Conservation (phyloP, 2,888 invertebrate species). For the Drosophila multiciliata region DNA sequence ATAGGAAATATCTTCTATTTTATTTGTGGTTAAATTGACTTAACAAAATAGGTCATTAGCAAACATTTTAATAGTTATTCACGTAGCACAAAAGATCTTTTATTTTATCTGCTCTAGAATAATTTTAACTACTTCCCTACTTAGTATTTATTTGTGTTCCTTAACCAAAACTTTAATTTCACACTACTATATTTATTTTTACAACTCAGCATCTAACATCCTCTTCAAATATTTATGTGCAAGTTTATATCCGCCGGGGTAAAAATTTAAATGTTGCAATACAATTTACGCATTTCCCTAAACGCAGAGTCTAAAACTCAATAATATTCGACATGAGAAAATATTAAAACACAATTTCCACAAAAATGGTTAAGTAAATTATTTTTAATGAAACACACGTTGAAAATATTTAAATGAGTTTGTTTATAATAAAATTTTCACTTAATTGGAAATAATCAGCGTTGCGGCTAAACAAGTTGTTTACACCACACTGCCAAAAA, state of each 20-base stretch:
- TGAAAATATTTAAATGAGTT: conserved; percentile 76
- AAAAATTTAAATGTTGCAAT: conserved; percentile 54
- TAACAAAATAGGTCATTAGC: background rate
- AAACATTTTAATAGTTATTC: background rate
- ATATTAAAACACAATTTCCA: conserved; percentile 66
- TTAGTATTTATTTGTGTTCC: conserved; percentile 22
- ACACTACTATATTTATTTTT: conserved; percentile 61
- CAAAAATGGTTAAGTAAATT: conserved; percentile 61
- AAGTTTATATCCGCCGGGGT: conserved; percentile 56
- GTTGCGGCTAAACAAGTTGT: conserved; percentile 65
- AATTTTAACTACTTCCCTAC: background rate
- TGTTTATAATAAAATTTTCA: conserved; percentile 82
- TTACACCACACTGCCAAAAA: conserved; percentile 47
- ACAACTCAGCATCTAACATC: conserved; percentile 45
- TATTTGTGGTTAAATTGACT: background rate
- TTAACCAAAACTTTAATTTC: conserved; percentile 18
- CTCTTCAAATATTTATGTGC: conserved; percentile 43
- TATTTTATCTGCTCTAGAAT: background rate
- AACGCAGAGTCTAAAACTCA: conserved; percentile 21
- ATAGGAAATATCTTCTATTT: background rate
- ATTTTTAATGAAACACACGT: conserved; percentile 69
- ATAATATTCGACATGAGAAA: conserved; percentile 44
- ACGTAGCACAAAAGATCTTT: background rate
- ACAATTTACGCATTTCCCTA: conserved; percentile 70
- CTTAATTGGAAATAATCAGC: conserved; percentile 81